phyloP scores from a whole-genome alignment of 2,888 invertebrate genomes.

The Meganola albula region DNA sequence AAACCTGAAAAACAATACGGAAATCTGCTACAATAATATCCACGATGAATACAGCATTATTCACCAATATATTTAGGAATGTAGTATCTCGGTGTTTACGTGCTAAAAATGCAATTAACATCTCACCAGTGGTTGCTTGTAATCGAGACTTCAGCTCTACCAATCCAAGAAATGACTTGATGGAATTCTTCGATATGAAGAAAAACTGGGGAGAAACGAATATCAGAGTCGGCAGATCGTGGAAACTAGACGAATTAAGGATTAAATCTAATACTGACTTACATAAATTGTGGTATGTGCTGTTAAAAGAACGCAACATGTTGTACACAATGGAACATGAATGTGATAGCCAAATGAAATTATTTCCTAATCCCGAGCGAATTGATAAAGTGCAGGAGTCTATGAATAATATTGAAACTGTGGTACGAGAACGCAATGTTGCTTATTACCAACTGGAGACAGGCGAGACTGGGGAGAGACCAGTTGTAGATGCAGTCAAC shows the following conservation, averaged over 20 bases:
- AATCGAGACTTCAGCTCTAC: slow-evolving; percentile 56
- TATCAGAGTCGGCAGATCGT: slow-evolving; percentile 89
- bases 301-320: slow-evolving; percentile 98
- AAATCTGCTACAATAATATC: too few relatives aligned
- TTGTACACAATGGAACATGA: slow-evolving; percentile 96
- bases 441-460: slow-evolving; percentile 95
- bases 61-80: slow-evolving; percentile 34
- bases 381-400: slow-evolving; percentile 96
- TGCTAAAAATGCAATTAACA: slow-evolving; percentile 34
- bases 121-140: slow-evolving; percentile 17
- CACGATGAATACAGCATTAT: slow-evolving; percentile 34
- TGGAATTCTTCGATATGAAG: slow-evolving; percentile 93
- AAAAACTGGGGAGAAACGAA: slow-evolving; percentile 89
- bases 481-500: slow-evolving; percentile 77
- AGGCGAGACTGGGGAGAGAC: slow-evolving; percentile 89
- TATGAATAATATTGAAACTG: slow-evolving; percentile 94
- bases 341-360: slow-evolving; percentile 79
- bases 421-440: slow-evolving; percentile 93
- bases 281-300: slow-evolving; percentile 95
- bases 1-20: too few relatives aligned
- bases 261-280: slow-evolving; percentile 96
- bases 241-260: slow-evolving; percentile 93
- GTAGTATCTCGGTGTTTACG: slow-evolving; percentile 32
- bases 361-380: slow-evolving; percentile 95
- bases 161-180: slow-evolving; percentile 70